These are phyloP conservation scores for Stenotaenia linearis DNA, from an alignment of 2,888 invertebrate species.

Conservation along the genomic window DNA sequence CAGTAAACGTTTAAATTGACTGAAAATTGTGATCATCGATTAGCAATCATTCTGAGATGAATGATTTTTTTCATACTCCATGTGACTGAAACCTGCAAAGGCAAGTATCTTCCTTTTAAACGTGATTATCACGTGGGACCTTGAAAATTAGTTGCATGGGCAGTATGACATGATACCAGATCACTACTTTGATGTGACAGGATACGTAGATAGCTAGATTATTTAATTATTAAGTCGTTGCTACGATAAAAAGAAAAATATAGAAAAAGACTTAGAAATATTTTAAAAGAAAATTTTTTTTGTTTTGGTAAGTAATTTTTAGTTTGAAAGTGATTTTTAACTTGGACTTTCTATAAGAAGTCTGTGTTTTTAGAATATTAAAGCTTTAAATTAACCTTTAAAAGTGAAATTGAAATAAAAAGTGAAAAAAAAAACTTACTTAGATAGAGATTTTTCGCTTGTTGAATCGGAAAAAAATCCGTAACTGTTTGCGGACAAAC, in stretches of 20 bases:
- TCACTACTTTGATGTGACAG: background rate
- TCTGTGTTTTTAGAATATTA: too few species aligned
- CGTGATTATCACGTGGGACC: background rate
- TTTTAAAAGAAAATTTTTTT: too few species aligned
- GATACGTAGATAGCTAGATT: background rate
- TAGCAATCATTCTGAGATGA: background rate
- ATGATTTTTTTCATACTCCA: background rate
- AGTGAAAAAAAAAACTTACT: too few species aligned
- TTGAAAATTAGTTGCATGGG: background rate
- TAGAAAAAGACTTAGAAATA: too few species aligned
- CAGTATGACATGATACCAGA: background rate
- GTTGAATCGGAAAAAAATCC: background rate
- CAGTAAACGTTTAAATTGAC: background rate
- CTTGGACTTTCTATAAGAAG: too few species aligned
- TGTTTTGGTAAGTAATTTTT: too few species aligned
- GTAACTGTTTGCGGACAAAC: background rate
- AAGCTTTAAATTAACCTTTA: too few species aligned
- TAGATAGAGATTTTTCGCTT: background rate
- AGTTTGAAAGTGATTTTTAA: too few species aligned
- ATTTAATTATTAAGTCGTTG: background rate
- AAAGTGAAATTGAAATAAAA: too few species aligned
- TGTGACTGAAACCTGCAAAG: background rate
- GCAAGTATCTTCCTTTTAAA: background rate
- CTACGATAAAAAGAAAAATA: too few species aligned
- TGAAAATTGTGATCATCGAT: background rate